A percentile compares a stretch with the other conserved stretches of the same genome.
phyloP scores from a whole-genome alignment of 2,113 vertebrate genomes.

The Pica pica region DNA sequence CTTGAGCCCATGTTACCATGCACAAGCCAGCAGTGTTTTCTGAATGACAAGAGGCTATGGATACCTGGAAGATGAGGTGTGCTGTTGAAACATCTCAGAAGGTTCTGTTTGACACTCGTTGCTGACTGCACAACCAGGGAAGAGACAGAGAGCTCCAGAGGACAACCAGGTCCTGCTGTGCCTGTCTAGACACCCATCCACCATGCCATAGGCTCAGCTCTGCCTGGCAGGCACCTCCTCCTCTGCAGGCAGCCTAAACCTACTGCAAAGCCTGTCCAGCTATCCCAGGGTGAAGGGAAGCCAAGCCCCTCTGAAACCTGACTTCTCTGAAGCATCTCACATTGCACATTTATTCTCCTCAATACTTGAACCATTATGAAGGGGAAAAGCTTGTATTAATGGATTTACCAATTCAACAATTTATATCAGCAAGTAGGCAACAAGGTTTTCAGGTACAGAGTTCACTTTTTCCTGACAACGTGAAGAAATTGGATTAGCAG shows the following conservation, averaged over 20 bases:
- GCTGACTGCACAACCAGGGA: neutral
- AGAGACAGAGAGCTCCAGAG: neutral
- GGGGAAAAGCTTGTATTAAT: neutral
- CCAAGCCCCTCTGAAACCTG: neutral
- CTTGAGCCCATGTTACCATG: neutral
- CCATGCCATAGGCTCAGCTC: neutral
- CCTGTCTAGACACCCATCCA: neutral
- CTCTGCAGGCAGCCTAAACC: neutral
- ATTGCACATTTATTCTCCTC: neutral
- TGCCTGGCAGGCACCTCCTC: neutral
- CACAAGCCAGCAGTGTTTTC: neutral
- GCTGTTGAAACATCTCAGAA: neutral
- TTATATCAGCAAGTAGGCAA: neutral
- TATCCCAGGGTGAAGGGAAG: fast-evolving
- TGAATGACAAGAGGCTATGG: neutral
- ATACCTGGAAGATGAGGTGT: neutral
- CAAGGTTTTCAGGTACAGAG: neutral
- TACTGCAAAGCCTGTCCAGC: neutral
- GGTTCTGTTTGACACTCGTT: neutral
- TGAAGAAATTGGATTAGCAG: neutral
- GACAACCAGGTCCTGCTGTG: neutral
- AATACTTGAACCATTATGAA: neutral
- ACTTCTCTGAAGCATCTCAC: neutral
- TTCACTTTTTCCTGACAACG: neutral
- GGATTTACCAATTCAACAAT: neutral